Percentiles rank a stretch among this genome's conserved stretches.
Evolutionary conservation across 1,140 invertebrate species (phyloP).

Genomic region (Rhyzopertha dominica): DNA sequence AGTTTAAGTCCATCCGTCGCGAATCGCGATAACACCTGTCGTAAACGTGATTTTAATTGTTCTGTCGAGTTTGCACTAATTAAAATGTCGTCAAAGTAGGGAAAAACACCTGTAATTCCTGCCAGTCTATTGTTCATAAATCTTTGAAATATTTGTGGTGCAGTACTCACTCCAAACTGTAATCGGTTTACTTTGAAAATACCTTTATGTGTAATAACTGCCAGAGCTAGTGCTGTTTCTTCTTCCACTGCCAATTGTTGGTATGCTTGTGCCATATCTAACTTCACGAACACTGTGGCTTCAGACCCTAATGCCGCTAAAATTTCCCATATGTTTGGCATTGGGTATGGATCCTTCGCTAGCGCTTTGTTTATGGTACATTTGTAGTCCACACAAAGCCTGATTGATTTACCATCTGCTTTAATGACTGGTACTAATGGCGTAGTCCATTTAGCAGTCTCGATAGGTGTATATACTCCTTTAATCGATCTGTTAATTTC

Average conservation of each 20-base stretch:
- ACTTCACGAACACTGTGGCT: conserved; percentile 31
- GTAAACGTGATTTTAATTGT: not conserved
- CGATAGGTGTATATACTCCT: conserved; percentile 6
- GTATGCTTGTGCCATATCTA: conserved; percentile 38
- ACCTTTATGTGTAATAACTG: conserved; percentile 43
- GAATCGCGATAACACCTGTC: conserved; percentile 15
- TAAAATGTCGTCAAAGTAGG: conserved; percentile 42
- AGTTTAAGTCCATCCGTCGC: conserved; percentile 32
- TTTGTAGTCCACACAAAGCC: conserved; percentile 43
- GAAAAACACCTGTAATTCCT: conserved; percentile 29
- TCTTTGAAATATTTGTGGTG: conserved; percentile 45
- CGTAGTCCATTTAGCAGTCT: not conserved
- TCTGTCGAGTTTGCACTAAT: conserved; percentile 11
- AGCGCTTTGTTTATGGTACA: conserved; percentile 22
- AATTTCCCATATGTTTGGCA: too few species aligned
- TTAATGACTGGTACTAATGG: conserved; percentile 1
- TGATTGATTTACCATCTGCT: conserved; percentile 8
- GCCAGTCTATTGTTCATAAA: conserved; percentile 38
- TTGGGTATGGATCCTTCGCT: conserved; percentile 18
- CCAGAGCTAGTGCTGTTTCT: conserved; percentile 27
- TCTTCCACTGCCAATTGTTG: conserved; percentile 40
- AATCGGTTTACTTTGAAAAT: conserved; percentile 47
- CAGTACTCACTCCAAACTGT: conserved; percentile 46
- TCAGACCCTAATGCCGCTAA: too few species aligned
- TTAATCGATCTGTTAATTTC: conserved; percentile 4